Conservation (phyloP, 1,140 invertebrate genomes). For the Anastatus disparis region DNA sequence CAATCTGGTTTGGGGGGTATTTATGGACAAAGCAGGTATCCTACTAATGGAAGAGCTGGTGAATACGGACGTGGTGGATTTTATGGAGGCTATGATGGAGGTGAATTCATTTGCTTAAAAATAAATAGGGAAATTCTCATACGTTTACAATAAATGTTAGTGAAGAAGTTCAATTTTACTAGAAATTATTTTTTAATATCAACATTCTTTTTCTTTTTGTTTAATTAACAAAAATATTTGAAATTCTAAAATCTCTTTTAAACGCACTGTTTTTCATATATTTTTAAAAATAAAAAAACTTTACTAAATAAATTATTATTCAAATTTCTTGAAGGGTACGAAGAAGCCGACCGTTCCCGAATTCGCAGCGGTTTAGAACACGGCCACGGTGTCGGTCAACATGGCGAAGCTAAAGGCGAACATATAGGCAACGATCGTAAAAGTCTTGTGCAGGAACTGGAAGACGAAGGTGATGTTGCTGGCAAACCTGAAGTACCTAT, state of each 20-base stretch:
- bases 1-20: conserved; percentile 38
- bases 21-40: conserved; percentile 39
- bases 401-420: conserved; percentile 43
- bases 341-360: conserved; percentile 43
- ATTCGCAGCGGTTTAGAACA: conserved; percentile 44
- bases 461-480: conserved; percentile 11
- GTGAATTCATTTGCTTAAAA: no score
- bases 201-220: no score
- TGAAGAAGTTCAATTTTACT: no score
- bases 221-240: no score
- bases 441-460: conserved; percentile 37
- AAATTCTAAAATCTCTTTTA: no score
- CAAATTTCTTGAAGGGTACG: conserved; percentile 25
- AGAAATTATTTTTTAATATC: no score
- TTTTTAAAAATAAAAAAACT: no score
- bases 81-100: conserved; percentile 46
- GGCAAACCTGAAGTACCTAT: not conserved
- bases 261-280: no score
- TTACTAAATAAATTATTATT: no score
- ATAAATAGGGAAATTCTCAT: no score
- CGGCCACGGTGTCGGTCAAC: conserved; percentile 45
- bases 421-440: conserved; percentile 47
- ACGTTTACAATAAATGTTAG: no score
- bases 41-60: conserved; percentile 43
- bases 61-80: conserved; percentile 44